Percentiles rank a stretch among this genome's conserved stretches.
Conservation (phyloP, 2,113 vertebrate species). For the Chaetodon trifascialis region DNA sequence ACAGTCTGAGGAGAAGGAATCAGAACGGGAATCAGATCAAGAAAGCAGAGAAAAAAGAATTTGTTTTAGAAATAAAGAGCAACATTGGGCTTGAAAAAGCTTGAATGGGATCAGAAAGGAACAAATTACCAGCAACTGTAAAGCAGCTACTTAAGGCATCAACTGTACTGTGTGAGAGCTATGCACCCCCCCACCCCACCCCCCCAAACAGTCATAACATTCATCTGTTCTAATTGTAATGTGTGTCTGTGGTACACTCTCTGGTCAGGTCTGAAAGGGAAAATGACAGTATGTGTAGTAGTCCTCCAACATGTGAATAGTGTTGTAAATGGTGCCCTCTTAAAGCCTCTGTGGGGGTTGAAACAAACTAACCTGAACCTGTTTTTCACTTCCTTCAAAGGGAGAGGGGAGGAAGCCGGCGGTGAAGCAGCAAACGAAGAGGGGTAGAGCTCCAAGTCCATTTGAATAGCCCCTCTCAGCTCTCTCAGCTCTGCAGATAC, state of each 20-base stretch:
- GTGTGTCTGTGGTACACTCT: background rate
- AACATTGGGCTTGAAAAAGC: background rate
- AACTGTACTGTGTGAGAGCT: background rate
- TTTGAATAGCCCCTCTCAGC: constrained; percentile 69
- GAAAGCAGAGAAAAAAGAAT: background rate
- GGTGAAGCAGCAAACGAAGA: constrained; percentile 9
- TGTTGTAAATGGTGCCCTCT: background rate
- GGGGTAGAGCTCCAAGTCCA: constrained; percentile 61
- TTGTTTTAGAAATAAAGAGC: background rate
- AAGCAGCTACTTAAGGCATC: background rate
- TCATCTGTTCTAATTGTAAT: background rate
- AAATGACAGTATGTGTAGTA: background rate
- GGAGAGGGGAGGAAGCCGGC: background rate
- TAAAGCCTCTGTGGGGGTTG: background rate
- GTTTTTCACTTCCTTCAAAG: constrained; percentile 30
- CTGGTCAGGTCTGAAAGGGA: background rate
- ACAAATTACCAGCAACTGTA: background rate
- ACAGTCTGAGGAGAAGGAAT: constrained; percentile 28
- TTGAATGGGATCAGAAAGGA: background rate
- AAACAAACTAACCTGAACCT: constrained; percentile 54
- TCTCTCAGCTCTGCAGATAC: constrained; percentile 68
- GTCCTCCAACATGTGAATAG: no score
- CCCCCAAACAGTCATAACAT: no score
- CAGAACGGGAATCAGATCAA: background rate
- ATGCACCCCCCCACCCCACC: no score